Percentiles rank a stretch among this genome's conserved stretches.
Evolutionary conservation across 1,140 invertebrate species (phyloP).

Genomic region (Sycobia sp.): DNA sequence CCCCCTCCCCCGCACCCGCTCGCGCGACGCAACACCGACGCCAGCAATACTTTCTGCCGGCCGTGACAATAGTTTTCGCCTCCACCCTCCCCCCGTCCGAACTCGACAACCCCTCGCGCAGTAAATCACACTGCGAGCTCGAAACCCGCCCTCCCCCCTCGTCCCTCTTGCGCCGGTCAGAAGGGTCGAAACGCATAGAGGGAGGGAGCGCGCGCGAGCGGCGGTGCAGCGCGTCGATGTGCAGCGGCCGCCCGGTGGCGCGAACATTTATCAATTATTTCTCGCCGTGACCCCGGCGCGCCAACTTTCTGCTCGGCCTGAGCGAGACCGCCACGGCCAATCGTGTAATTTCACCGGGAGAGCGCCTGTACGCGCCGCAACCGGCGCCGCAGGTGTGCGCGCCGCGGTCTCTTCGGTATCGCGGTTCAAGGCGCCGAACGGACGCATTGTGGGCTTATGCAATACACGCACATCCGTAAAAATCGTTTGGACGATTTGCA

Average conservation of each 20-base stretch:
- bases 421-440: too few species aligned
- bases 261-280: constrained; percentile 56
- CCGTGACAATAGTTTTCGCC: constrained; percentile 51
- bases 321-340: constrained; percentile 47
- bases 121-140: constrained; percentile 48
- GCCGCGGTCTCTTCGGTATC: constrained; percentile 30
- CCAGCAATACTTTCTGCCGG: constrained; percentile 37
- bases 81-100: too few species aligned
- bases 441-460: too few species aligned
- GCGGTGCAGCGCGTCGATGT: too few species aligned
- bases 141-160: constrained; percentile 25
- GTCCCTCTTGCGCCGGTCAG: not conserved
- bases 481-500: too few species aligned
- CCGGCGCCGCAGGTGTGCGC: too few species aligned
- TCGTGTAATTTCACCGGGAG: constrained; percentile 51
- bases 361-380: too few species aligned
- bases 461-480: too few species aligned
- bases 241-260: not conserved
- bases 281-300: constrained; percentile 29
- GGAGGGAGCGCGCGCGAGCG: too few species aligned
- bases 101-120: constrained; percentile 42
- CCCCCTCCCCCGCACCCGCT: too few species aligned
- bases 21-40: too few species aligned
- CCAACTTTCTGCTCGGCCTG: constrained; percentile 46
- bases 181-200: too few species aligned